phyloP scores from a whole-genome alignment of 2,797 vertebrate species.

The Holocentrus rufus region DNA sequence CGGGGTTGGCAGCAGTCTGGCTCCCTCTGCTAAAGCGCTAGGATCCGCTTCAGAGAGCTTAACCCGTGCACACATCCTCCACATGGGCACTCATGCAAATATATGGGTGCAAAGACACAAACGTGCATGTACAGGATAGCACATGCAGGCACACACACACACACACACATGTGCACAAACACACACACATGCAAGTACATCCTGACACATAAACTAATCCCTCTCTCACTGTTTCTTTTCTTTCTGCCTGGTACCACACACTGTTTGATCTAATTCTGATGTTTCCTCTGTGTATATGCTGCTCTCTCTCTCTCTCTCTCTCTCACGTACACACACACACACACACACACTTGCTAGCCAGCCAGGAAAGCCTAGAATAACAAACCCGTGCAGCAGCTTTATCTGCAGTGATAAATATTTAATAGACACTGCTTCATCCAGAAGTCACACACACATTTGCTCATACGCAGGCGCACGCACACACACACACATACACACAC shows the following conservation, averaged over 20 bases:
- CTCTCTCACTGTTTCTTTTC: background rate
- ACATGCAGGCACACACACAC: constrained; percentile 1
- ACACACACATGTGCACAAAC: constrained; percentile 27
- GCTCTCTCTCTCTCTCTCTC: background rate
- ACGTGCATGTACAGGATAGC: too few relatives aligned
- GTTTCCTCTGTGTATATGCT: background rate
- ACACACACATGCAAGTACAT: background rate
- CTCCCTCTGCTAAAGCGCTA: constrained; percentile 21
- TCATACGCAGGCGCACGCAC: constrained; percentile 28
- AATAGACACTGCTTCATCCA: constrained; percentile 60
- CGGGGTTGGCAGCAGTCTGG: constrained; percentile 33
- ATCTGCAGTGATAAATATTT: constrained; percentile 79
- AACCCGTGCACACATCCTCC: constrained; percentile 12
- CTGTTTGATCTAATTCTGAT: constrained; percentile 10
- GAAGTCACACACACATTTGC: constrained; percentile 32
- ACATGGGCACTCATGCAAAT: background rate
- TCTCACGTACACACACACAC: background rate
- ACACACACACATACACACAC: constrained; percentile 11
- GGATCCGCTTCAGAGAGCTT: constrained; percentile 32
- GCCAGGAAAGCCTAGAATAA: constrained; percentile 37
- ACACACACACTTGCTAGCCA: constrained; percentile 7
- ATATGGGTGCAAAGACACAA: constrained; percentile 1
- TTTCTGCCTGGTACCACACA: constrained; percentile 4
- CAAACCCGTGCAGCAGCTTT: constrained; percentile 60
- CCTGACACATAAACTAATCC: background rate